These are phyloP conservation scores for Ophion ventricosus DNA, from an alignment of 2,888 invertebrate species.

Conservation along the genomic window DNA sequence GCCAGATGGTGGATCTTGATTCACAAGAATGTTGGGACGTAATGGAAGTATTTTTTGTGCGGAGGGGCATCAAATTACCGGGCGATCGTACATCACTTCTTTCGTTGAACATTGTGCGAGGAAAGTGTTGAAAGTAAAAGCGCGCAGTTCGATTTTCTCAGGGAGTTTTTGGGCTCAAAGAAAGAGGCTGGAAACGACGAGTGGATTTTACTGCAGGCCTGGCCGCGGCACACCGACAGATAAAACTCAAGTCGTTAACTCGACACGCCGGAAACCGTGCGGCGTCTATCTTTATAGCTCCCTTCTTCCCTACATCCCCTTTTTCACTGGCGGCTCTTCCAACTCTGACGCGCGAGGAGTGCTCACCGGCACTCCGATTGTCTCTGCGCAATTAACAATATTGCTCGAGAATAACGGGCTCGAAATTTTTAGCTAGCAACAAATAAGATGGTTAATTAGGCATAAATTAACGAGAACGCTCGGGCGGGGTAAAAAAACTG, in stretches of 20 bases:
- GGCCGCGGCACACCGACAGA: constrained; percentile 69
- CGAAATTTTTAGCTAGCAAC: background rate
- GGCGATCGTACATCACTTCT: background rate
- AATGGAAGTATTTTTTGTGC: too few relatives aligned
- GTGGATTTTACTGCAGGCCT: constrained; percentile 47
- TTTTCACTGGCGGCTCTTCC: background rate
- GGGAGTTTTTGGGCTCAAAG: constrained; percentile 6
- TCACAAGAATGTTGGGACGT: too few relatives aligned
- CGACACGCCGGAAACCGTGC: constrained; percentile 80
- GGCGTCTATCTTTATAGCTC: constrained; percentile 79
- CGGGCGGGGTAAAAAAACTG: background rate
- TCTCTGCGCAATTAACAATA: background rate
- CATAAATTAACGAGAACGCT: background rate
- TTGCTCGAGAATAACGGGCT: background rate
- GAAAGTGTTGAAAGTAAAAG: background rate
- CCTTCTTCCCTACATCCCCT: constrained; percentile 39
- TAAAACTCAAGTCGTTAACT: constrained; percentile 81
- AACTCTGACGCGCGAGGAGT: constrained; percentile 2
- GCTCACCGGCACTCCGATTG: constrained; percentile 3
- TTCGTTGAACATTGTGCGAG: background rate
- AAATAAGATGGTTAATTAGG: constrained; percentile 11
- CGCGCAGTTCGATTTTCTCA: constrained; percentile 12
- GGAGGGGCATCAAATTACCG: too few relatives aligned
- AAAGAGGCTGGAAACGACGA: constrained; percentile 22
- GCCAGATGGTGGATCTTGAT: too few relatives aligned